A percentile compares a stretch with the other conserved stretches of the same genome.
These are phyloP conservation scores for Magallana nippona DNA, from an alignment of 2,888 invertebrate genomes.

Conservation along the genomic window DNA sequence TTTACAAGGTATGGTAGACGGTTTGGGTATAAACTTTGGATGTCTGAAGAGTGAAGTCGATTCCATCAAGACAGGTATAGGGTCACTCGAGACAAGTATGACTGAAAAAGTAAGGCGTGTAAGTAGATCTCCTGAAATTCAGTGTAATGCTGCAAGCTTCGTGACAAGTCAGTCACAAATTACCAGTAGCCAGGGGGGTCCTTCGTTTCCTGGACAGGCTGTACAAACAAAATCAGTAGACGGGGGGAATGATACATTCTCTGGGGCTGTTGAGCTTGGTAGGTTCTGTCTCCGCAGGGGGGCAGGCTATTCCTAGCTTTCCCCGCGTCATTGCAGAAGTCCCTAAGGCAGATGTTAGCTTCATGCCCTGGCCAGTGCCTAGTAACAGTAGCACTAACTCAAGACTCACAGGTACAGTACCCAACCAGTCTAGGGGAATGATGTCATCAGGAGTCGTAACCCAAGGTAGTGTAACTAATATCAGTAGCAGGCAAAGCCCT, in stretches of 20 bases:
- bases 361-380: too few species aligned
- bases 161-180: not conserved
- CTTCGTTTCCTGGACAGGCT: not conserved
- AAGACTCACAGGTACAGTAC: too few species aligned
- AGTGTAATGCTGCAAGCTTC: not conserved
- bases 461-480: too few species aligned
- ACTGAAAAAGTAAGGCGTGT: not conserved
- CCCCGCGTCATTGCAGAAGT: too few species aligned
- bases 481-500: too few species aligned
- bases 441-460: too few species aligned
- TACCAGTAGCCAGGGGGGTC: not conserved
- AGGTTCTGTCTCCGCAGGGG: not conserved
- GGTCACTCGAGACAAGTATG: not conserved
- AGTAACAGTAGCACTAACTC: too few species aligned
- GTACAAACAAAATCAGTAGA: not conserved
- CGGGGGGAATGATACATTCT: not conserved
- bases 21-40: not conserved
- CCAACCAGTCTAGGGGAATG: too few species aligned
- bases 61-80: not conserved
- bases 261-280: slow-evolving; percentile 1
- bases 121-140: not conserved
- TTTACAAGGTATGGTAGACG: slow-evolving; percentile 1
- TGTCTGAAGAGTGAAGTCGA: not conserved
- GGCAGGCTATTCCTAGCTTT: not conserved
- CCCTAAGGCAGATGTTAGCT: too few species aligned